phyloP scores from a whole-genome alignment of 2,113 vertebrate genomes.

The Corydoras maculifer region DNA sequence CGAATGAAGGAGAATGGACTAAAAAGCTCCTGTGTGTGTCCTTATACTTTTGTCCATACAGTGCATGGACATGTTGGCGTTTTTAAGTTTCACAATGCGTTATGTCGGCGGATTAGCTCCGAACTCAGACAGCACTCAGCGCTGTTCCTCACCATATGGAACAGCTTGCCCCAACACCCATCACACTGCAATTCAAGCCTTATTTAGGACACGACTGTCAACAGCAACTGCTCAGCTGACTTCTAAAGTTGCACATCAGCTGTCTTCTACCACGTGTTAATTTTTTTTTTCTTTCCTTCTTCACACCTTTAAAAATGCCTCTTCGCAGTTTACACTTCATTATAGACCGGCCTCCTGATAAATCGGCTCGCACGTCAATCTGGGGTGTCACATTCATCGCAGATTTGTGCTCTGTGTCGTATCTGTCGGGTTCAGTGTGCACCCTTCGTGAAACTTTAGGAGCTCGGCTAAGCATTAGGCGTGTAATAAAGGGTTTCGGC shows the following conservation, averaged over 20 bases:
- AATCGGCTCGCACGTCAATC: conserved; percentile 1
- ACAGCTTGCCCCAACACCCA: background rate
- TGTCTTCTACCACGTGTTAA: background rate
- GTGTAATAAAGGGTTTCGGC: background rate
- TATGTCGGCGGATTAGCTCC: too few relatives aligned
- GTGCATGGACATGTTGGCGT: too few relatives aligned
- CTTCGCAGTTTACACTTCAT: background rate
- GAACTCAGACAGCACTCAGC: too few relatives aligned
- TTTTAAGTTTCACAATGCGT: too few relatives aligned
- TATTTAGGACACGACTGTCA: background rate
- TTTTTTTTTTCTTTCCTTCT: background rate
- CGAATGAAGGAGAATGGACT: background rate
- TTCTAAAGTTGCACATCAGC: conserved; percentile 6
- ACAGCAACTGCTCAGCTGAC: background rate
- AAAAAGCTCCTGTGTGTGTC: background rate
- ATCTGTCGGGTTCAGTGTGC: background rate
- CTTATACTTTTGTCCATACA: too few relatives aligned
- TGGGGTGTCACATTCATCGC: background rate
- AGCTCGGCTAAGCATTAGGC: background rate
- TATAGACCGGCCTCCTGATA: background rate
- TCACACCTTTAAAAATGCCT: background rate
- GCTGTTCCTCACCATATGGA: background rate
- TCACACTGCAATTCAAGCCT: background rate
- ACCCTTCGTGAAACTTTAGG: background rate
- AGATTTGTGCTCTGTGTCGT: background rate